Conservation (phyloP, 2,113 vertebrate genomes). For the Bubalus kerabau region DNA sequence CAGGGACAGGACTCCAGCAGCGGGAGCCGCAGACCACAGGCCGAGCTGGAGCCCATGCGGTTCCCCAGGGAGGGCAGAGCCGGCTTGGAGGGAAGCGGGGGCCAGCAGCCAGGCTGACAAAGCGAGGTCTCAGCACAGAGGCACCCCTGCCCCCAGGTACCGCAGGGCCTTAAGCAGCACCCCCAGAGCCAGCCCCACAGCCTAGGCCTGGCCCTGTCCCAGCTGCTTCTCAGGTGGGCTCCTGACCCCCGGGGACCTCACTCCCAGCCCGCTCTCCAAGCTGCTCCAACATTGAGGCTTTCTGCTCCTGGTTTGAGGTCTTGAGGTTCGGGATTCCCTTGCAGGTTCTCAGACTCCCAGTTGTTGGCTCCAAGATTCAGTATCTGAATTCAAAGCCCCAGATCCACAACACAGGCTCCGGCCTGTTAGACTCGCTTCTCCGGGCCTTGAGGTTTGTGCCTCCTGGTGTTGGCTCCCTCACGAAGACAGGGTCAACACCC, state of each 20-base stretch:
- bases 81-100: background rate
- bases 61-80: background rate
- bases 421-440: conserved; percentile 24
- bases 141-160: background rate
- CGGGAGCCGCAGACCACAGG: background rate
- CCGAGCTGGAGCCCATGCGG: background rate
- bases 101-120: background rate
- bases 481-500: conserved; percentile 62
- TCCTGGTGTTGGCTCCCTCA: conserved; percentile 64
- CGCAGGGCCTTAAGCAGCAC: background rate
- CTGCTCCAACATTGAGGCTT: background rate
- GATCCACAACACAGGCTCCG: background rate
- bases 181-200: background rate
- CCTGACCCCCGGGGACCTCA: background rate
- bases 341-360: background rate
- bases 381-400: background rate
- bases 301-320: background rate
- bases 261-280: background rate
- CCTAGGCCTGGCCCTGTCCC: background rate
- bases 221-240: background rate
- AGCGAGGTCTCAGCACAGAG: background rate
- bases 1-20: background rate
- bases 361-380: background rate
- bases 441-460: conserved; percentile 45
- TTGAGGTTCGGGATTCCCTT: background rate